Evolutionary conservation across 2,888 invertebrate genomes (phyloP).

Genomic region (Noctua comes): DNA sequence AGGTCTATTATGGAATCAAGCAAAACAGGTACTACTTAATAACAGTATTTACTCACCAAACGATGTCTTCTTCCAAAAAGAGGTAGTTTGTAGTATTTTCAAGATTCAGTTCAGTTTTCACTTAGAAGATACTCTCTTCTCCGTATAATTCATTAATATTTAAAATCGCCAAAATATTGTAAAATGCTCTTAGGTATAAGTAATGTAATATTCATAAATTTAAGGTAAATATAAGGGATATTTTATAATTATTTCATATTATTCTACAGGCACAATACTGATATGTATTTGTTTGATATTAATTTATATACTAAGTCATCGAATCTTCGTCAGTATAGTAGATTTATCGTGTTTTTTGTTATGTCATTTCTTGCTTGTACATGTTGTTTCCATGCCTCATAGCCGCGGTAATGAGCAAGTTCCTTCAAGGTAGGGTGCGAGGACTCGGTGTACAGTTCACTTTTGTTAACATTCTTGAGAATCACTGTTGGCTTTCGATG

Average conservation of each 20-base stretch:
- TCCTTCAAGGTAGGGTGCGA: constrained; percentile 56
- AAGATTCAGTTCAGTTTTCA: constrained; percentile 59
- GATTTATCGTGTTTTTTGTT: constrained; percentile 67
- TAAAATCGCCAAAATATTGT: constrained; percentile 67
- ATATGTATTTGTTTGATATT: constrained; percentile 86
- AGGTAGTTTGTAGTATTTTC: constrained; percentile 61
- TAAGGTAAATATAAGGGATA: constrained; percentile 72
- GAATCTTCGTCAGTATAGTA: constrained; percentile 59
- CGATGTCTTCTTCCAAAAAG: constrained; percentile 54
- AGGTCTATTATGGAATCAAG: neutral
- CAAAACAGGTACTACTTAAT: neutral
- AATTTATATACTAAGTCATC: constrained; percentile 77
- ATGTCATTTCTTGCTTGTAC: constrained; percentile 57
- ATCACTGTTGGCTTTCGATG: constrained; percentile 66
- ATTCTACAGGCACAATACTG: constrained; percentile 87
- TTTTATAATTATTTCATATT: constrained; percentile 72
- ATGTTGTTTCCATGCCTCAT: constrained; percentile 58
- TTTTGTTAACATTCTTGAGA: constrained; percentile 66
- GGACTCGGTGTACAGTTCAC: constrained; percentile 61
- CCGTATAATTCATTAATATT: constrained; percentile 55
- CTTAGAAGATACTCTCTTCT: constrained; percentile 50
- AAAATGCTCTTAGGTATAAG: constrained; percentile 64
- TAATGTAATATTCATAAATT: constrained; percentile 69
- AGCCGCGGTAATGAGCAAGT: constrained; percentile 54
- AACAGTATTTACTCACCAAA: constrained; percentile 67